Percentiles rank a stretch among this genome's conserved stretches.
Conservation (phyloP, 2,113 vertebrate genomes). For the Sterrhoptilus dennistouni region DNA sequence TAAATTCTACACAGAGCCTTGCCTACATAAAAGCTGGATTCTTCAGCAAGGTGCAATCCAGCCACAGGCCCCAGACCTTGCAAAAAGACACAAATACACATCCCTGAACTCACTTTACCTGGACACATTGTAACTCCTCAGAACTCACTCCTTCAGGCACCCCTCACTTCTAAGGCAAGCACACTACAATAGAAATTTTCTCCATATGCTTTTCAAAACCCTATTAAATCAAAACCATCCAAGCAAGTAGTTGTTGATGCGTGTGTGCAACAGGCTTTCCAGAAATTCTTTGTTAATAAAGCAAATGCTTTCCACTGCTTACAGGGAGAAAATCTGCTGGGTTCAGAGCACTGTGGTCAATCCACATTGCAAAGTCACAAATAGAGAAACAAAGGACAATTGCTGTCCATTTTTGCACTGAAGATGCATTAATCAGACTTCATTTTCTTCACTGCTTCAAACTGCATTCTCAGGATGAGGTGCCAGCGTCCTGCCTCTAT, state of each 20-base stretch:
- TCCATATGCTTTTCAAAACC: constrained; percentile 22
- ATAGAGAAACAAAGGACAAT: constrained; percentile 13
- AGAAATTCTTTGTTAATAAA: constrained; percentile 37
- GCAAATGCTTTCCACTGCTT: constrained; percentile 14
- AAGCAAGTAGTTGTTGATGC: background rate
- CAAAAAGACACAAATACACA: background rate
- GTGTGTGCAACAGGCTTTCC: constrained; percentile 37
- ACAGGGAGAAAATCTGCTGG: constrained; percentile 35
- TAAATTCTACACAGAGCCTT: background rate
- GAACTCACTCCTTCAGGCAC: constrained; percentile 24
- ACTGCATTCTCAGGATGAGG: background rate
- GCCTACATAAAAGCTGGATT: background rate
- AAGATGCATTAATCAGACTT: background rate
- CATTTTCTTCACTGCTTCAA: background rate
- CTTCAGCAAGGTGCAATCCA: background rate
- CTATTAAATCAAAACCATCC: constrained; percentile 47
- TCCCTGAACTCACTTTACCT: background rate
- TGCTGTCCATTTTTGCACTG: background rate
- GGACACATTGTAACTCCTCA: background rate
- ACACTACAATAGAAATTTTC: background rate
- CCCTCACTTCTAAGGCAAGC: background rate
- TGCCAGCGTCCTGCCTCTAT: background rate
- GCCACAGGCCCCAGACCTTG: background rate
- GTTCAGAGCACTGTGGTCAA: constrained; percentile 19
- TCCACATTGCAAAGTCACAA: constrained; percentile 15